Base-by-base conservation (phyloP, 1,140 invertebrate species). In the Heliconius congener region DNA sequence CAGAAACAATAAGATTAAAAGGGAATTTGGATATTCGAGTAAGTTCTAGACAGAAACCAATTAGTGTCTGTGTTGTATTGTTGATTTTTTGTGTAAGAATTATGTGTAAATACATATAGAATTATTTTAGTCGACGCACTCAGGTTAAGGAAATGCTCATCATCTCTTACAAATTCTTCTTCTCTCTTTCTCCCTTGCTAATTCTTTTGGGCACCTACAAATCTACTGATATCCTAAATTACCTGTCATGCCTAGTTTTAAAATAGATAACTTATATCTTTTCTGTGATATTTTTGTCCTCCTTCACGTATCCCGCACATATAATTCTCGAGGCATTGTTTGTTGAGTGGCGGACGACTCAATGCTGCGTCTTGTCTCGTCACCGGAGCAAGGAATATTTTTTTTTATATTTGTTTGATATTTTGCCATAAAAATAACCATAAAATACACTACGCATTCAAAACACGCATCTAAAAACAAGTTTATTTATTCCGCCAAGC, bases 1-100 rank as follows among this genome's bases (percentile, higher is more conserved):
- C 52, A 70, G n/a, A 46, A 27, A 66, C 23, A 76, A 76, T 76
- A 34, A 27, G 74, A 76, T 76, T 70, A 76, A 50, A 76, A 55
- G 27, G 27, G 39, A 71, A 76, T 8, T 23, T 18, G 60, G 34
- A 57, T 76, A 30, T 76, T 76, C 18, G 23, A 46, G 74, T n/a
- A 66, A 27, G 9, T 30, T 16, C 11, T 16, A 60, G 60, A 66
- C 9, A 16, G 11, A 66, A 66, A 66, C 13, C 9, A 16, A 30
- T 30, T 5, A 66, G 23, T 66, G 11, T 30, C 27, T 3, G n/a
- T 57, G n/a, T 6, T 1, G 27, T 30, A 16, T 30, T 30, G 13
- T 30, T 13, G n/a, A 1, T 23, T 55, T 60, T 60, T 60, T 13
- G 3, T 27, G n/a, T n/a, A n/a, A 3, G 3, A n/a, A 60, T 11